Evolutionary conservation across 2,113 vertebrate species (phyloP), one percentile per base, ranked within the genome.

Genomic region (Nerophis lumbriciformis): DNA sequence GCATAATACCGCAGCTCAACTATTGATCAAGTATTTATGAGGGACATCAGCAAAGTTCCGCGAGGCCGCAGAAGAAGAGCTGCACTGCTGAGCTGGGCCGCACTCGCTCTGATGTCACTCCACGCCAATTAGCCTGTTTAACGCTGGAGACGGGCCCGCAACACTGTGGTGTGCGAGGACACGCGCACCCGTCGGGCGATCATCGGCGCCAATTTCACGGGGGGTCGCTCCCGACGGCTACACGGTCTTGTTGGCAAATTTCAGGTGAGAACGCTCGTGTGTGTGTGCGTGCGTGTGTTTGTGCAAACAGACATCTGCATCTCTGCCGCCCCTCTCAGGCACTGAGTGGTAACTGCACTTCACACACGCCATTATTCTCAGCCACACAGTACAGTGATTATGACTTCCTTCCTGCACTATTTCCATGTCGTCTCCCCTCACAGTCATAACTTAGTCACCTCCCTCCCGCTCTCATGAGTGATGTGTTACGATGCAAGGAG

Each of bases 281-380:
- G 36, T 55, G 35, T 52, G 36, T 58, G 19, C 11, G 15, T 66
- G 9, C 37, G 37, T 12, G 28, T 51, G 11, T 61, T 11, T 51
- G 19, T 63, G 59, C 56, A 47, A 42, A 49, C 42, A 70, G 66
- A 85, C 71, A 81, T 71, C 88, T 88, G 83, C 78, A 82, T 89
- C 88, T 86, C 74, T 89, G 83, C 88, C 85, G 87, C 88, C 87
- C 76, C 88, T 85, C 81, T 74, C 86, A 90, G 90, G 87, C 60
- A 21, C 53, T 54, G 50, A 61, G 1, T 8, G 63, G 72, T 0
- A 77, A 86, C 79, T 83, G 72, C 85, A 77, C 16, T 12, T 2
- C 2, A 45, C 19, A 3, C n/a, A 55, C 28, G 36, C 57, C 12
- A 8, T 16, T 37, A 28, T 52, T 11, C 60, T 15, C 8, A 37